Evolutionary conservation across 92 coral and sea anemone species (phyloP), one percentile per base, ranked within the genome.

Genomic region (Heteractis magnifica): DNA sequence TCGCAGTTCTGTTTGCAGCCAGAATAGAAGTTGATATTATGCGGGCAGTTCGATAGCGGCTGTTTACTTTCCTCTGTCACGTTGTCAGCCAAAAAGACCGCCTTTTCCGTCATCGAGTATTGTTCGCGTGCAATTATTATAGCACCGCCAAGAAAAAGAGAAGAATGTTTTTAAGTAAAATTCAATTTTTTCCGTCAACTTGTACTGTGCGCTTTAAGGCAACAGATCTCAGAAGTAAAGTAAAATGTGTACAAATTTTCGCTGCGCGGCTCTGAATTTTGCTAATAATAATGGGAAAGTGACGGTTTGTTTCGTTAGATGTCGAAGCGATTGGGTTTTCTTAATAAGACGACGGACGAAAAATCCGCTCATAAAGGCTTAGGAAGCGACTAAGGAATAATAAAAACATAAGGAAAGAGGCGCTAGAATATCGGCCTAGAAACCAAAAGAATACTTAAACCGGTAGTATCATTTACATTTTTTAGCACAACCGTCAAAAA

Each of bases 71-170:
- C 18, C 75, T 56, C 77, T 88, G 94, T 91, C 92, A 85, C 65
- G 74, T 82, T 89, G 87, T 74, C 81, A 77, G 51, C 44, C 81
- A n/a, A 74, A 10, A 70, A 81, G 76, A 58, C 97, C 94, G 89
- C 91, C 91, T 74, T 56, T 76, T 81, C 94, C 97, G 97, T 80
- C 89, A 84, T 56, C 79, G 58, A 65, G 64, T 78, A 87, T 81
- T 76, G 93, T 83, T 10, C 52, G 48, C 62, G 83, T 87, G 81
- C 56, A 89, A 19, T 51, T 76, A 76, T 50, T 11, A 56, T 34
- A 78, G 52, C 62, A 55, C 70, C 71, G 51, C 7, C 19, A 56
- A 14, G 16, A 59, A 26, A 58, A 12, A 21, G 48, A 10, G 21
- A 16, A 1, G 8, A 10, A 16, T 4, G 6, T 3, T 5, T 19